Evolutionary conservation across 2,888 invertebrate species (phyloP), one percentile per base, ranked within the genome.

Genomic region (Latrodectus elegans): DNA sequence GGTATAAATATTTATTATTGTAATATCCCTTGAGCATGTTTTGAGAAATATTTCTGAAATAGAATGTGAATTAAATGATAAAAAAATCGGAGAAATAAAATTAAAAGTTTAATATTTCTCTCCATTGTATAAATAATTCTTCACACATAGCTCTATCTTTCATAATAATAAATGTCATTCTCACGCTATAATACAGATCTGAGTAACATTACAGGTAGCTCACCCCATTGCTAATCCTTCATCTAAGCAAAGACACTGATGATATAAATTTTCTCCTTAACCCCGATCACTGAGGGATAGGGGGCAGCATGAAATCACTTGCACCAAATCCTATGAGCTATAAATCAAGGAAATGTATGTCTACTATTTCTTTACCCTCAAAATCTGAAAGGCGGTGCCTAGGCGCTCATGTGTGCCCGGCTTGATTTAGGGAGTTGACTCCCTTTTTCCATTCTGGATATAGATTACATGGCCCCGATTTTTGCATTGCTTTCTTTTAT

Each of bases 351-450:
- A 72, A 86, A 86, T 80, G 67, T 75, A 75, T 81, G 76, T 81
- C 78, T 80, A 77, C 72, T 76, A 75, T 86, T 86, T 80, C 81
- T 80, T 71, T 70, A 49, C 65, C 67, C 55, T 65, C 70, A 55
- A 71, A 85, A 85, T 68, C 64, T n/a, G 73, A 80, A 80, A 80
- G 86, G 80, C 75, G 86, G 71, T 72, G 78, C 84, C n/a, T 15
- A 12, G 12, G 60, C 60, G 10, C 60, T 15, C 38, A 38, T 38
- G 38, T 38, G 38, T 15, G 60, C n/a, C 60, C 60, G 12, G n/a
- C 80, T 80, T 86, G 86, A 81, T 86, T 81, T 86, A 81, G 86
- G 70, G 85, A 55, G 73, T 81, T 86, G 86, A 86, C 80, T 86
- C 76, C 64, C 64, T 76, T 55, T 70, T 60, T 17, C 70, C 14